These are phyloP conservation scores for Galerucella pusilla DNA, from an alignment of 2,888 invertebrate species.

Conservation along the genomic window DNA sequence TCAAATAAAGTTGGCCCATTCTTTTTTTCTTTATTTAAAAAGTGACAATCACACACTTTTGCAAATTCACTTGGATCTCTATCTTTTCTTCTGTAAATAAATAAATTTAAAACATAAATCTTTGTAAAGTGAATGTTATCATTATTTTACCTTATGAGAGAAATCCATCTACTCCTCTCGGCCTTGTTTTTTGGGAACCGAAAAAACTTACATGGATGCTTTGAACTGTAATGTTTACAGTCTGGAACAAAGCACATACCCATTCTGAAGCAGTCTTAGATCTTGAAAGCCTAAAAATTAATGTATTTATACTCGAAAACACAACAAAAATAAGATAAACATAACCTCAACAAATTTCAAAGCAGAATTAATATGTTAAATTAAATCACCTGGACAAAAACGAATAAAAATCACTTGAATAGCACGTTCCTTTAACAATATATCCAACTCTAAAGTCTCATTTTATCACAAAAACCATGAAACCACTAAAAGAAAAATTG, in stretches of 20 bases:
- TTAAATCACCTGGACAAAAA: constrained; percentile 1
- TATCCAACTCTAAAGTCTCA: not conserved
- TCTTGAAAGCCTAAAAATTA: no score
- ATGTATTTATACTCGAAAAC: no score
- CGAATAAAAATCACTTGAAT: not conserved
- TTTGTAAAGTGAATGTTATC: constrained; percentile 3
- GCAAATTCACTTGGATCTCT: constrained; percentile 14
- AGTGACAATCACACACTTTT: constrained; percentile 11
- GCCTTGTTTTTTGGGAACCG: no score
- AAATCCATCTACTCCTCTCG: no score
- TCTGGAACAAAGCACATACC: no score
- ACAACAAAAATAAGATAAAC: not conserved
- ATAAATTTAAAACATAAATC: constrained; percentile 16
- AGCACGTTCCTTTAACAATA: not conserved
- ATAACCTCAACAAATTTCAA: not conserved
- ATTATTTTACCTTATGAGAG: no score
- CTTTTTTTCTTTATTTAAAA: constrained; percentile 15
- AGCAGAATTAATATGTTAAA: not conserved
- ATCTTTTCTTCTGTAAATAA: constrained; percentile 17
- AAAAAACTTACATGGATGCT: no score
- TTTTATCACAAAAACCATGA: not conserved
- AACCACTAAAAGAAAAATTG: no score
- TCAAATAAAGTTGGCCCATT: constrained; percentile 14
- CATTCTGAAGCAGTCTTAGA: no score
- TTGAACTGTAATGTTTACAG: no score